Evolutionary conservation across 2,113 vertebrate species (phyloP).

Genomic region (Anser cygnoides): DNA sequence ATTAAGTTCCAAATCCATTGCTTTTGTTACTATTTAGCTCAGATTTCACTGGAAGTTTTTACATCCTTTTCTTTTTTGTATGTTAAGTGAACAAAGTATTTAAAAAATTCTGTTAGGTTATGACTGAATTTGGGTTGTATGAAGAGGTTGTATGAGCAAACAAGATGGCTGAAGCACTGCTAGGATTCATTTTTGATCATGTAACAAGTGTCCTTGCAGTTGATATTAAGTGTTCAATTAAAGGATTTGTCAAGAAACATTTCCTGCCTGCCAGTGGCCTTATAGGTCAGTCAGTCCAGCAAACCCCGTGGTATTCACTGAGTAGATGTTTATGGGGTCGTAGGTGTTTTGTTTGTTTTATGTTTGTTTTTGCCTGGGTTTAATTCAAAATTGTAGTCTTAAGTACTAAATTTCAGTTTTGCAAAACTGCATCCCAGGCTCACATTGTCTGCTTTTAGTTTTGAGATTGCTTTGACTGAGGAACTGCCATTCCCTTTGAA

Average conservation of each 20-base stretch:
- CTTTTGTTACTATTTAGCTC: not conserved
- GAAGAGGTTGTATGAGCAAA: not conserved
- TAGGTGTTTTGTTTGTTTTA: not conserved
- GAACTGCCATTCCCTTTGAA: not conserved
- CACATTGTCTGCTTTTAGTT: not conserved
- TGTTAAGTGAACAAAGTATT: not conserved
- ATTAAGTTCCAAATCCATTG: not conserved
- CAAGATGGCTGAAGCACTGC: not conserved
- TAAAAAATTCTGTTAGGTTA: not conserved
- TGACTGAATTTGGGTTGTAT: not conserved
- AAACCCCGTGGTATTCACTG: not conserved
- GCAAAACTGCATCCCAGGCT: not conserved
- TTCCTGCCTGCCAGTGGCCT: not conserved
- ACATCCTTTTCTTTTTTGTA: not conserved
- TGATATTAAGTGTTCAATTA: not conserved
- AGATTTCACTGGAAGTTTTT: not conserved
- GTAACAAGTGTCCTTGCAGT: not conserved
- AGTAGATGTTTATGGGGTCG: not conserved
- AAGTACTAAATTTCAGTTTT: not conserved
- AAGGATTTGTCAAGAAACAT: not conserved
- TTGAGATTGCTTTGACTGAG: not conserved
- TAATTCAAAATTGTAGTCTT: not conserved
- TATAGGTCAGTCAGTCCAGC: fast-evolving
- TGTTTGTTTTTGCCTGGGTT: not conserved
- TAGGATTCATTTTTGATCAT: not conserved